Conservation (phyloP, 2,888 invertebrate species). For the Heliconius sara region DNA sequence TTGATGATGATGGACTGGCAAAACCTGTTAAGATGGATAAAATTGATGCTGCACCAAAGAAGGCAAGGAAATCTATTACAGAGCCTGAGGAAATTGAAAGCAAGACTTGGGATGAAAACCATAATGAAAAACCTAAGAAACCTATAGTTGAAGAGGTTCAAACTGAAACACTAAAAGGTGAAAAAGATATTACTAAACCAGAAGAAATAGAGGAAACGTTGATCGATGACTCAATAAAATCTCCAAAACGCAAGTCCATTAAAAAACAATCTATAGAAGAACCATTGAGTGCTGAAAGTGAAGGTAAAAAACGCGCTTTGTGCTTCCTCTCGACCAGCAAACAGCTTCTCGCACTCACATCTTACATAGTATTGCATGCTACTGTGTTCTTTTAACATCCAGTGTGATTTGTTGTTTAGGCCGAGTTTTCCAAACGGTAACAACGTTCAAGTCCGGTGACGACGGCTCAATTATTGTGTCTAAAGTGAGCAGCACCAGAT, state of each 20-base stretch:
- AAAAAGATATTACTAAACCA: slow-evolving; percentile 67
- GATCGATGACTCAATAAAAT: slow-evolving; percentile 66
- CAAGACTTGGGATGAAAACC: slow-evolving; percentile 75
- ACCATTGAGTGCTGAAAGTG: slow-evolving; percentile 79
- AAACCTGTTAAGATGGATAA: slow-evolving; percentile 59
- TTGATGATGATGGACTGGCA: slow-evolving; percentile 55
- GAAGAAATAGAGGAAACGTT: slow-evolving; percentile 70
- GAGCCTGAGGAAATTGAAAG: slow-evolving; percentile 66
- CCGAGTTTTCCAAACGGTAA: slow-evolving; percentile 82
- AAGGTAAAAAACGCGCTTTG: slow-evolving; percentile 78
- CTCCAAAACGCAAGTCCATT: slow-evolving; percentile 75
- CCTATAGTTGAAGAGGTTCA: slow-evolving; percentile 63
- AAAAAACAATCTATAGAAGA: slow-evolving; percentile 75
- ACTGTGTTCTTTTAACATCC: slow-evolving; percentile 73
- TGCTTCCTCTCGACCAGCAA: slow-evolving; percentile 70
- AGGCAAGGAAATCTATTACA: slow-evolving; percentile 62
- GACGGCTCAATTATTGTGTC: slow-evolving; percentile 79
- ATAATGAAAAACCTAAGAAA: slow-evolving; percentile 65
- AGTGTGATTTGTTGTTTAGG: slow-evolving; percentile 83
- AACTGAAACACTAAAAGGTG: slow-evolving; percentile 61
- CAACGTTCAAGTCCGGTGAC: slow-evolving; percentile 80
- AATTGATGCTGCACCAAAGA: slow-evolving; percentile 55
- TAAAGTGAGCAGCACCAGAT: slow-evolving; percentile 85
- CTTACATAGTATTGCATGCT: slow-evolving; percentile 75
- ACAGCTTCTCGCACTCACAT: slow-evolving; percentile 72